Conservation (phyloP, 2,113 vertebrate genomes). For the Megalops atlanticus region DNA sequence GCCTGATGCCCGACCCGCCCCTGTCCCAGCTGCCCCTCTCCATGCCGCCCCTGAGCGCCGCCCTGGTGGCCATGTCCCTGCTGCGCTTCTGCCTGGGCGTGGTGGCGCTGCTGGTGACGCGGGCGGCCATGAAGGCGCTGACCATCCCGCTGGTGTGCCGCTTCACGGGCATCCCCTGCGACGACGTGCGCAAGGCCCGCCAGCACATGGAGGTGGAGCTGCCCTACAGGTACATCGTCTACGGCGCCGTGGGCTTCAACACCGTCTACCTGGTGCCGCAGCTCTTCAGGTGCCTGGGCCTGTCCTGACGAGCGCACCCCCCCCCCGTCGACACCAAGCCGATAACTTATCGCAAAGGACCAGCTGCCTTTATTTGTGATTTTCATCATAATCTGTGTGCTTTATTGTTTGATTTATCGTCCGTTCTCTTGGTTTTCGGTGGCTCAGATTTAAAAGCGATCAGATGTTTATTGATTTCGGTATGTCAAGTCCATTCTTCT, state of each 20-base stretch:
- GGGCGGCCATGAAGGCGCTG: constrained; percentile 82
- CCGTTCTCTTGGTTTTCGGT: not conserved
- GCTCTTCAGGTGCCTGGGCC: constrained; percentile 73
- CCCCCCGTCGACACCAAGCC: constrained; percentile 4
- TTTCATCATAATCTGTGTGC: constrained; percentile 10
- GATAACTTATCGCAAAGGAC: not conserved
- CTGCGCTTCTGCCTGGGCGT: constrained; percentile 80
- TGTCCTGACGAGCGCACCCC: constrained; percentile 67
- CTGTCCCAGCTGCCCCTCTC: constrained; percentile 71
- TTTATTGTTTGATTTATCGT: constrained; percentile 15
- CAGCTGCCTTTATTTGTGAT: constrained; percentile 9
- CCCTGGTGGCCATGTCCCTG: constrained; percentile 67
- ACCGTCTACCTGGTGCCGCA: constrained; percentile 82
- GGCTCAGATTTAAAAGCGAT: not conserved
- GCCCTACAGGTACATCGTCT: constrained; percentile 91
- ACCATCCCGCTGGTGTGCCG: constrained; percentile 85
- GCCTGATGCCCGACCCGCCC: constrained; percentile 75
- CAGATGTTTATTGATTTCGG: not conserved
- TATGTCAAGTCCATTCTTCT: not conserved
- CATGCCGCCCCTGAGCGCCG: constrained; percentile 61
- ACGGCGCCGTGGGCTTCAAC: constrained; percentile 85
- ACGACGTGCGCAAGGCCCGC: constrained; percentile 79
- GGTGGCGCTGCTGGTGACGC: constrained; percentile 73
- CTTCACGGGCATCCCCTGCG: constrained; percentile 65
- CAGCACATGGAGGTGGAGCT: constrained; percentile 95